Base-by-base conservation (phyloP, 2,797 vertebrate species). In the Melanotaenia pygmaea region DNA sequence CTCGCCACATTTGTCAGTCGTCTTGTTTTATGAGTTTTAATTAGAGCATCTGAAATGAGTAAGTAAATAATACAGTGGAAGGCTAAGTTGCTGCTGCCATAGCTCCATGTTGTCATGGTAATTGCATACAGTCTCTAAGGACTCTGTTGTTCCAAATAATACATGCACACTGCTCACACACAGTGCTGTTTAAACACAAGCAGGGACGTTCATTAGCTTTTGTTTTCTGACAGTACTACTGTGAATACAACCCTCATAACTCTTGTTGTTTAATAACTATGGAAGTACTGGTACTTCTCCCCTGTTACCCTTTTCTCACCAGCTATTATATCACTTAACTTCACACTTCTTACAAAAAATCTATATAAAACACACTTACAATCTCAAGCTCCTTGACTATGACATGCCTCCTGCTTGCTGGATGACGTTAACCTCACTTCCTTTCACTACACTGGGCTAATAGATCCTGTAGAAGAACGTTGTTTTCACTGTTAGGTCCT, bases 61-160 rank as follows among this genome's bases (percentile, higher is more conserved):
- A 1, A 45, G 51, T 53, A 5, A 43, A 30, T 54, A 26, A n/a
- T n/a, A 34, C 59, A 64, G 54, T n/a, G 72, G 76, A 80, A 74
- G 66, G 64, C 72, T 1, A 37, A 28, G 32, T 66, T 6, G 73
- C 34, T 35, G 26, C 54, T 72, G 65, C 76, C 59, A 47, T 60
- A 30, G 72, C 66, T 77, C 79, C 59, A 60, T 32, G 73, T 86
- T 81, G 83, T 82, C 86, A 85, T 81, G 71, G 84, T 80, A 77
- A 91, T 86, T 76, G 84, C 74, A 65, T 30, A 54, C 35, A 7
- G 47, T 58, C 68, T 74, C 69, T 11, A 4, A 85, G 77, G 80
- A 76, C 58, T 47, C 20, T 69, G 80, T 72, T 82, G 80, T 56
- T 82, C 35, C 75, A 79, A 77, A 76, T 47, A 74, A 76, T 75